Conservation (phyloP, 2,888 invertebrate genomes). For the Carcina quercana region DNA sequence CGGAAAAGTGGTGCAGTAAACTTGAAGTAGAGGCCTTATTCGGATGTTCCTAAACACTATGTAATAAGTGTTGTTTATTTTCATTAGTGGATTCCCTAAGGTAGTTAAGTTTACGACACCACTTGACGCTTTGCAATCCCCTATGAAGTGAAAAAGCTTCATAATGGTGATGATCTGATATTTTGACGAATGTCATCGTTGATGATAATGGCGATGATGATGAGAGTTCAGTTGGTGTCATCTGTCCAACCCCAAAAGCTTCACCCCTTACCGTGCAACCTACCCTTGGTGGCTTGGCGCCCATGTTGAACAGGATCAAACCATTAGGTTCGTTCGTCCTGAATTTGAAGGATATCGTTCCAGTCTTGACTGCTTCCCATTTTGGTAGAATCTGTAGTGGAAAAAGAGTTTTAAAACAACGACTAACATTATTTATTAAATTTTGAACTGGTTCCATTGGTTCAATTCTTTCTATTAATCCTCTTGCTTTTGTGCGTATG, state of each 20-base stretch:
- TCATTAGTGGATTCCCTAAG: too few relatives aligned
- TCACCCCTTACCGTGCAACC: slow-evolving; percentile 78
- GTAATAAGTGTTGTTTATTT: too few relatives aligned
- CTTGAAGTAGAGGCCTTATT: too few relatives aligned
- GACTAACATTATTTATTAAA: too few relatives aligned
- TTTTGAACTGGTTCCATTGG: too few relatives aligned
- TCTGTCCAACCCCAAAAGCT: slow-evolving; percentile 64
- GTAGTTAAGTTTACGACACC: too few relatives aligned
- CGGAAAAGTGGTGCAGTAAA: too few relatives aligned
- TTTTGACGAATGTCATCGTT: slow-evolving; percentile 4
- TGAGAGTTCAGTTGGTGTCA: slow-evolving; percentile 34
- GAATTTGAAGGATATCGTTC: slow-evolving; percentile 94
- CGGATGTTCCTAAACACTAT: too few relatives aligned
- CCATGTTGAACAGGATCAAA: slow-evolving; percentile 93
- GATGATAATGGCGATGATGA: slow-evolving; percentile 27
- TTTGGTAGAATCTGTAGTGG: slow-evolving; percentile 86
- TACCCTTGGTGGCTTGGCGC: slow-evolving; percentile 83
- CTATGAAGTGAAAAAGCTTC: slow-evolving; percentile 7
- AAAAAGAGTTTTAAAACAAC: slow-evolving; percentile 11
- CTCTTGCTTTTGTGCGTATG: too few relatives aligned
- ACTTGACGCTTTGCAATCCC: slow-evolving; percentile 18
- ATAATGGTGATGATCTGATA: slow-evolving; percentile 9
- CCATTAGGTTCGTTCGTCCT: slow-evolving; percentile 97
- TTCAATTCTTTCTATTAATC: too few relatives aligned
- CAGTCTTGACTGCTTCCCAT: slow-evolving; percentile 93